These are phyloP conservation scores for Acanthaster planci DNA, from an alignment of 35 echinoderm and acorn worm genomes.

Conservation along the genomic window DNA sequence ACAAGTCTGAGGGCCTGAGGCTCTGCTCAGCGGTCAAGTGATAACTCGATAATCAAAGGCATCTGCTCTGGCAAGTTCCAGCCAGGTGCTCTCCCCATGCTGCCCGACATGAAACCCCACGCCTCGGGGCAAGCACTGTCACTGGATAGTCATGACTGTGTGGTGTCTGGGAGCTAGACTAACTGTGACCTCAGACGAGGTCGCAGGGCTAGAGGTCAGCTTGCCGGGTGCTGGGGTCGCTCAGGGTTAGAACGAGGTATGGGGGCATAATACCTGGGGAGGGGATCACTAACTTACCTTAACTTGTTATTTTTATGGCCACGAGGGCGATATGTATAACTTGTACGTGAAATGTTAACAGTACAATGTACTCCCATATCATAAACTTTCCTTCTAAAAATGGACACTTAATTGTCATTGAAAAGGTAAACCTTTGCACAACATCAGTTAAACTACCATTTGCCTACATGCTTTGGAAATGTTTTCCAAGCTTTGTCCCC, in stretches of 20 bases:
- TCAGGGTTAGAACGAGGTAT: neutral
- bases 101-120: neutral
- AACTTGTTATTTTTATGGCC: too few relatives aligned
- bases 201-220: neutral
- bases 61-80: slow-evolving; percentile 11
- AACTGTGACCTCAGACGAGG: slow-evolving; percentile 9
- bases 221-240: neutral
- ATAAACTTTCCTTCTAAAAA: too few relatives aligned
- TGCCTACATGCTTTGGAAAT: too few relatives aligned
- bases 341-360: too few relatives aligned
- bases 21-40: neutral
- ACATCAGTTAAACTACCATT: too few relatives aligned
- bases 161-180: slow-evolving; percentile 24
- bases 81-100: slow-evolving; percentile 26
- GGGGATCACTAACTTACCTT: neutral
- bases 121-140: neutral
- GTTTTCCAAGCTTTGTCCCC: too few relatives aligned
- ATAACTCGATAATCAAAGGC: slow-evolving; percentile 23
- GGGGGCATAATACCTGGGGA: neutral
- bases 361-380: too few relatives aligned
- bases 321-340: too few relatives aligned
- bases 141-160: neutral
- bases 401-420: too few relatives aligned
- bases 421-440: too few relatives aligned
- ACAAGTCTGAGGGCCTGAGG: neutral